These are phyloP conservation scores for Xerus rutilus DNA, from an alignment of 2,797 vertebrate genomes.

Conservation along the genomic window DNA sequence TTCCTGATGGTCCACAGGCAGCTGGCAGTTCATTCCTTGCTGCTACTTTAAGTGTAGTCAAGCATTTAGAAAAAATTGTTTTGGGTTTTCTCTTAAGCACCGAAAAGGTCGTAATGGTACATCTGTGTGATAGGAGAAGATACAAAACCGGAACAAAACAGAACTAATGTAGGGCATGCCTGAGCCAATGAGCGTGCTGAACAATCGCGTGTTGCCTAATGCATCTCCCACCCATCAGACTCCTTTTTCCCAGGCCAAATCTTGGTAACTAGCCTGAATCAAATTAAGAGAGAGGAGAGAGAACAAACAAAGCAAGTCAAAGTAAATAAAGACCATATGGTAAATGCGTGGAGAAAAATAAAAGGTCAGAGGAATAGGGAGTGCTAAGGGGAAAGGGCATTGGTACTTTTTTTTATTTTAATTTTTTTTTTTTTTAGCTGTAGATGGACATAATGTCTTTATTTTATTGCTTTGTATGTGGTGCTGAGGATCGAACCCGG, in stretches of 20 bases:
- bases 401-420: neutral
- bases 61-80: constrained; percentile 22
- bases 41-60: neutral
- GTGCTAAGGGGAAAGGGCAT: accelerated
- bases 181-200: neutral
- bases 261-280: neutral
- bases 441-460: too few relatives aligned
- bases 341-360: neutral
- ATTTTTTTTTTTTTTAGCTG: too few relatives aligned
- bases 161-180: neutral
- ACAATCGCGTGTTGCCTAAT: neutral
- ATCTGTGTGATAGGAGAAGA: neutral
- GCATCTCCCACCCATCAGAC: neutral
- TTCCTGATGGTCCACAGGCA: neutral
- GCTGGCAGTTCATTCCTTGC: neutral
- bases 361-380: neutral
- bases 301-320: neutral
- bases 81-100: constrained; percentile 23
- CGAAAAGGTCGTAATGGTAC: constrained; percentile 1
- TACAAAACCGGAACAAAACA: neutral
- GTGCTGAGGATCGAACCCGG: too few relatives aligned
- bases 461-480: too few relatives aligned
- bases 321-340: neutral
- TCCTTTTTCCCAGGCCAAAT: neutral
- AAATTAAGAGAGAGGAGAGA: neutral